Evolutionary conservation across 2,797 vertebrate genomes (phyloP).

Genomic region (Choloepus didactylus): DNA sequence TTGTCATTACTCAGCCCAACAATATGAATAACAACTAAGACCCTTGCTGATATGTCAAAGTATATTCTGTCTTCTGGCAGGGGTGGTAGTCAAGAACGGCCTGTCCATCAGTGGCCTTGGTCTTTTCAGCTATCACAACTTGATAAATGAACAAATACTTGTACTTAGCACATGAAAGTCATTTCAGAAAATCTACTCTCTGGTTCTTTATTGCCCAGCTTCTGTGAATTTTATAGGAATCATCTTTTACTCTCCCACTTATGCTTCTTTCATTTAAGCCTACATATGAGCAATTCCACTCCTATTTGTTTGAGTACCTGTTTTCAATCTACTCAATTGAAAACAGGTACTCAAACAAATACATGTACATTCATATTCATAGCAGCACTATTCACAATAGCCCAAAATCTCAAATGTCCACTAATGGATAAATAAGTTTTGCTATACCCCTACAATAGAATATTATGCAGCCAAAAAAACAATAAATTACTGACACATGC

Average conservation of each 20-base stretch:
- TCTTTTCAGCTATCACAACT: background rate
- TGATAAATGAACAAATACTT: background rate
- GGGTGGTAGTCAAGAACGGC: background rate
- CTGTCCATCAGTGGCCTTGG: background rate
- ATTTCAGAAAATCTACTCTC: background rate
- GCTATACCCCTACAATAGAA: too few relatives aligned
- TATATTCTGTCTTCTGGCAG: background rate
- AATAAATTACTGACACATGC: too few relatives aligned
- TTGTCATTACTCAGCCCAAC: background rate
- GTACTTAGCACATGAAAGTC: background rate
- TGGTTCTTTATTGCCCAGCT: slow-evolving; percentile 1
- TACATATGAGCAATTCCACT: too few relatives aligned
- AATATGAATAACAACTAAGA: background rate
- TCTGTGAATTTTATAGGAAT: background rate
- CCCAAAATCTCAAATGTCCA: too few relatives aligned
- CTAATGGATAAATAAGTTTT: too few relatives aligned
- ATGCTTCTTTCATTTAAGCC: background rate
- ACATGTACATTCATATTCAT: too few relatives aligned
- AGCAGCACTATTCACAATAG: too few relatives aligned
- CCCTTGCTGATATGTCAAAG: background rate
- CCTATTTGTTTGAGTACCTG: too few relatives aligned
- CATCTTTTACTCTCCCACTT: background rate
- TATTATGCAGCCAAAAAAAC: too few relatives aligned
- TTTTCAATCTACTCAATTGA: too few relatives aligned
- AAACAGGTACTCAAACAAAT: too few relatives aligned